phyloP scores from a whole-genome alignment of 2,113 vertebrate genomes.

The Loxodonta africana region DNA sequence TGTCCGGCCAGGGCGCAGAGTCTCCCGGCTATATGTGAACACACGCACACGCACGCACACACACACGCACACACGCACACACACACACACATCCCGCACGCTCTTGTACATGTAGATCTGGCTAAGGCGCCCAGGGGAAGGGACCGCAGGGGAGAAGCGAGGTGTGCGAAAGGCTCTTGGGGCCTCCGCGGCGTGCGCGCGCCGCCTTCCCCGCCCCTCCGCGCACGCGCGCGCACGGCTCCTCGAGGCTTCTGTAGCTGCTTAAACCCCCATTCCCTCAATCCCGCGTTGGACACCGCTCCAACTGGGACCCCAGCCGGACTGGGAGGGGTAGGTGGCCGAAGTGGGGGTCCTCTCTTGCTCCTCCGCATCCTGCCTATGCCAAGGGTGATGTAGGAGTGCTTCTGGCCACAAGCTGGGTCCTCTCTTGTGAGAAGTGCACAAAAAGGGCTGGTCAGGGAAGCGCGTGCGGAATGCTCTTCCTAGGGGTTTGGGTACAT shows the following conservation, averaged over 20 bases:
- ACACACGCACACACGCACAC: not conserved
- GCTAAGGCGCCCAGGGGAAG: not conserved
- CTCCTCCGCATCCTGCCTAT: not conserved
- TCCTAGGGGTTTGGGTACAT: not conserved
- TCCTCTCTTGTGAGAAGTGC: not conserved
- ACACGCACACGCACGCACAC: no score
- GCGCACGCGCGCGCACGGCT: not conserved
- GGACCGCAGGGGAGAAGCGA: not conserved
- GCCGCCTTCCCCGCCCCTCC: not conserved
- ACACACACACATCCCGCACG: not conserved
- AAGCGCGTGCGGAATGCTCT: not conserved
- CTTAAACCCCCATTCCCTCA: not conserved
- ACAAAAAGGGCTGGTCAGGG: not conserved
- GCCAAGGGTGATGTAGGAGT: not conserved
- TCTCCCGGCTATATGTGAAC: not conserved
- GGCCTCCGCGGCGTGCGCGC: conserved; percentile 9
- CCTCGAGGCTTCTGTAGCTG: conserved; percentile 67
- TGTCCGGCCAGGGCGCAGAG: not conserved
- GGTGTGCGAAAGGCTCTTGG: not conserved
- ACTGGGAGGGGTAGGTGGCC: not conserved
- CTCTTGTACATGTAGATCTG: conserved; percentile 58
- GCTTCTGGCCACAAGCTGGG: not conserved
- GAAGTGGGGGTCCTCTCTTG: not conserved
- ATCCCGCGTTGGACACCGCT: not conserved
- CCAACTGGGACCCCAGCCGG: not conserved